Evolutionary conservation across 1,140 invertebrate species (phyloP).

Genomic region (Riptortus pedestris): DNA sequence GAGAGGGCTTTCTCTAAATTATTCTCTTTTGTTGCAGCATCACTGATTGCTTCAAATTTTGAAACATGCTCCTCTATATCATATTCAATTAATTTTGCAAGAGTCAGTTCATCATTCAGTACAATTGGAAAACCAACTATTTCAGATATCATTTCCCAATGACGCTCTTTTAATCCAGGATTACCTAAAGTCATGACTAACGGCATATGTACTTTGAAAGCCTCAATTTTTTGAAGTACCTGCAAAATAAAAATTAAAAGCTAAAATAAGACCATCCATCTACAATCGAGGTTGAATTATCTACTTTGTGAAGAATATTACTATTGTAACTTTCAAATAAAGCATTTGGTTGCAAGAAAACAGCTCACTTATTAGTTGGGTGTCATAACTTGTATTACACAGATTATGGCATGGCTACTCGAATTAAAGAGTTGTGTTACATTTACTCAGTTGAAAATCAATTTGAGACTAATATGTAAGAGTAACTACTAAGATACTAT

Average conservation of each 20-base stretch:
- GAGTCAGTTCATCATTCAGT: constrained; percentile 64
- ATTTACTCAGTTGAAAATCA: too few species aligned
- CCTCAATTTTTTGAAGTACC: constrained; percentile 66
- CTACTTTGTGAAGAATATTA: too few species aligned
- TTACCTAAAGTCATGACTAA: constrained; percentile 87
- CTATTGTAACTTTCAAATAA: background rate
- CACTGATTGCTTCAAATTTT: constrained; percentile 86
- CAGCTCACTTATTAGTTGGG: too few species aligned
- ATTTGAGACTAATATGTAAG: too few species aligned
- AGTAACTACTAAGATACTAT: too few species aligned
- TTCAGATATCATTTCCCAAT: constrained; percentile 94
- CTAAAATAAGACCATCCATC: too few species aligned
- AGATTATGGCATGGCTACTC: too few species aligned
- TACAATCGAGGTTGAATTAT: too few species aligned
- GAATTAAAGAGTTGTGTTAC: too few species aligned
- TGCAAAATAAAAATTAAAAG: too few species aligned
- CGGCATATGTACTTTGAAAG: constrained; percentile 81
- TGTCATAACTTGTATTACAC: too few species aligned
- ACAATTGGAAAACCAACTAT: constrained; percentile 87
- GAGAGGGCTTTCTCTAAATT: constrained; percentile 78
- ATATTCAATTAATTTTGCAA: constrained; percentile 87
- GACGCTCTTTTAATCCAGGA: constrained; percentile 81
- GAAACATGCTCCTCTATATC: constrained; percentile 79
- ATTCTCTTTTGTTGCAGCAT: constrained; percentile 90
- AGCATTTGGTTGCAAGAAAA: background rate